Percentiles rank a stretch among this genome's conserved stretches.
Conservation (phyloP, 2,113 vertebrate species). For the Prolemur simus region DNA sequence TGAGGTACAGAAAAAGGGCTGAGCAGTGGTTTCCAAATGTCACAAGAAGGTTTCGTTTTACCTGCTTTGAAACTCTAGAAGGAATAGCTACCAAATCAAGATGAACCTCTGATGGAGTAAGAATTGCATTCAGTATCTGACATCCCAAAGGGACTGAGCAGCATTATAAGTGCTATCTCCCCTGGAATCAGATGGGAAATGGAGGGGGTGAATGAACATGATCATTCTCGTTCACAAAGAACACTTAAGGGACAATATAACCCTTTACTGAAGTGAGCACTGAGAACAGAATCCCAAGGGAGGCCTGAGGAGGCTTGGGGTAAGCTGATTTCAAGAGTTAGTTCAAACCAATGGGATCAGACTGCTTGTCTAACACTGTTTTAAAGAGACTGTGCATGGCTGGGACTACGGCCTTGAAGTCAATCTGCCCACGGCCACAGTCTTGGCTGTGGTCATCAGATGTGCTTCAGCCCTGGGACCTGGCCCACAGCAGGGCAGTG, state of each 20-base stretch:
- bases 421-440: background rate
- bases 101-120: conserved; percentile 40
- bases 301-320: background rate
- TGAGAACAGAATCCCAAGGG: conserved; percentile 26
- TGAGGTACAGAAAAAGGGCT: background rate
- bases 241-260: conserved; percentile 53
- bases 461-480: background rate
- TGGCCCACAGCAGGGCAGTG: background rate
- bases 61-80: conserved; percentile 64
- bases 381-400: background rate
- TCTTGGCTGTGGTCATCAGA: background rate
- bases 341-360: background rate
- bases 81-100: conserved; percentile 63
- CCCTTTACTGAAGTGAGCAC: conserved; percentile 15
- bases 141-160: conserved; percentile 35
- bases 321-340: conserved; percentile 33
- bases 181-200: conserved; percentile 50
- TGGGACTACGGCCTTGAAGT: background rate
- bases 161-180: conserved; percentile 32
- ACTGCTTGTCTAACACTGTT: background rate
- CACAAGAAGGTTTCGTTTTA: conserved; percentile 60
- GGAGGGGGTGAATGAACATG: background rate
- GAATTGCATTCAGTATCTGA: conserved; percentile 35
- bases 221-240: conserved; percentile 53
- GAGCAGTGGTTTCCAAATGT: conserved; percentile 39